A percentile compares a stretch with the other conserved stretches of the same genome.
phyloP scores from a whole-genome alignment of 2,113 vertebrate species.

The Forbesichthys papilliferus region DNA sequence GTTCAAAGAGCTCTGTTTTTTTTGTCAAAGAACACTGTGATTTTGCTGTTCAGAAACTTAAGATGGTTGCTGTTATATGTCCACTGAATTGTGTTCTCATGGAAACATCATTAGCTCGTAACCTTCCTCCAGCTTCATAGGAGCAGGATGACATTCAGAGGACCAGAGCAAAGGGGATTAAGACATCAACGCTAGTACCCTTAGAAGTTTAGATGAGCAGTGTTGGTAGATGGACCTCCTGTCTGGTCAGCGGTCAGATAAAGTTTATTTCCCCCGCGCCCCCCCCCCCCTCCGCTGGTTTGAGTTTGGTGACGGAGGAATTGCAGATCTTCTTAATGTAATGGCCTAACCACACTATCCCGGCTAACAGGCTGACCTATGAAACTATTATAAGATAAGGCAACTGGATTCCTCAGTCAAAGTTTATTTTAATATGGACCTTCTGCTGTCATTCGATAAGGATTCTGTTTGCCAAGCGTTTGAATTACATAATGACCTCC shows the following conservation, averaged over 20 bases:
- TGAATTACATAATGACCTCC: not conserved
- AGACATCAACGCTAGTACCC: slow-evolving; percentile 1
- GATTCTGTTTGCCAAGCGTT: not conserved
- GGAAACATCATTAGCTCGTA: slow-evolving; percentile 48
- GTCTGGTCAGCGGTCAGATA: not conserved
- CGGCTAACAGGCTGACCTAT: not conserved
- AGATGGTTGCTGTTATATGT: slow-evolving; percentile 8
- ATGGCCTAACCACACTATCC: not conserved
- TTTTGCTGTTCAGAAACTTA: slow-evolving; percentile 10
- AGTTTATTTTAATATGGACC: not conserved
- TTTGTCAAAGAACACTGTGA: slow-evolving; percentile 18
- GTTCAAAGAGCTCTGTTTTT: no score
- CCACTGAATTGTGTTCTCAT: slow-evolving; percentile 45
- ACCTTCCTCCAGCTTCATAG: slow-evolving; percentile 33
- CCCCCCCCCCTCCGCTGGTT: not conserved
- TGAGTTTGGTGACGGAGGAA: not conserved
- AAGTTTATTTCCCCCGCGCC: slow-evolving; percentile 3
- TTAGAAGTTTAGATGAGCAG: slow-evolving; percentile 15
- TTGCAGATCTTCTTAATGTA: not conserved
- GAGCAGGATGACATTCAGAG: slow-evolving; percentile 23
- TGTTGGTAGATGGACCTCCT: slow-evolving; percentile 18
- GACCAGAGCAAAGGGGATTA: slow-evolving; percentile 44
- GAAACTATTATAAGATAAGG: not conserved
- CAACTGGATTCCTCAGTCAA: not conserved
- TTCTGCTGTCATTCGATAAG: not conserved